Percentiles rank a stretch among this genome's conserved stretches.
These are phyloP conservation scores for Pogonophryne albipinna DNA, from an alignment of 2,797 vertebrate species.

Conservation along the genomic window DNA sequence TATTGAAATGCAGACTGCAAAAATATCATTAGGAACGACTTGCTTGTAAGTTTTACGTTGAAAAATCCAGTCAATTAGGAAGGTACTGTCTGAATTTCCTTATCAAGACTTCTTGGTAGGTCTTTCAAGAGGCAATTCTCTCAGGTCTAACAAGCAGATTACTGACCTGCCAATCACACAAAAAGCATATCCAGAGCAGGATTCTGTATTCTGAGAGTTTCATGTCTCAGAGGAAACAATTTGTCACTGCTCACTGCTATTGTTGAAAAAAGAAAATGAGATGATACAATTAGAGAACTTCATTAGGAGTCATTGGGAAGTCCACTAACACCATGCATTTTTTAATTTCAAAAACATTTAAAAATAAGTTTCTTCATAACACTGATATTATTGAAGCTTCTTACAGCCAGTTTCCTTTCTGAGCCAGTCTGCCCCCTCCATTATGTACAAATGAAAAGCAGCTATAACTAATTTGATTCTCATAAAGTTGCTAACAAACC, in stretches of 20 bases:
- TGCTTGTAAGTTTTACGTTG: constrained; percentile 8
- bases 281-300: neutral
- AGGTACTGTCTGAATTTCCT: constrained; percentile 16
- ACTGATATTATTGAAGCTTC: neutral
- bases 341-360: neutral
- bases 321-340: neutral
- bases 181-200: neutral
- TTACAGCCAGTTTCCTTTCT: neutral
- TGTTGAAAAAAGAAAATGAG: constrained; percentile 6
- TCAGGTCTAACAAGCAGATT: constrained; percentile 31
- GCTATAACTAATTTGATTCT: constrained; percentile 15
- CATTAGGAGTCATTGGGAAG: neutral
- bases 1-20: constrained; percentile 27
- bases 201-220: constrained; percentile 17
- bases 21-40: constrained; percentile 18
- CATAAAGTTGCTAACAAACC: neutral
- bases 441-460: neutral
- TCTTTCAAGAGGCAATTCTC: constrained; percentile 20
- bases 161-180: constrained; percentile 30
- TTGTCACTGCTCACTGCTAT: neutral
- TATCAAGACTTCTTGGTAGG: constrained; percentile 9
- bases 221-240: constrained; percentile 10
- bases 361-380: constrained; percentile 2
- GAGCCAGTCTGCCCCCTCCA: neutral
- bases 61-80: constrained; percentile 13